Percentiles rank a stretch among this genome's conserved stretches.
phyloP scores from a whole-genome alignment of 2,888 invertebrate genomes.

The Latrodectus elegans region DNA sequence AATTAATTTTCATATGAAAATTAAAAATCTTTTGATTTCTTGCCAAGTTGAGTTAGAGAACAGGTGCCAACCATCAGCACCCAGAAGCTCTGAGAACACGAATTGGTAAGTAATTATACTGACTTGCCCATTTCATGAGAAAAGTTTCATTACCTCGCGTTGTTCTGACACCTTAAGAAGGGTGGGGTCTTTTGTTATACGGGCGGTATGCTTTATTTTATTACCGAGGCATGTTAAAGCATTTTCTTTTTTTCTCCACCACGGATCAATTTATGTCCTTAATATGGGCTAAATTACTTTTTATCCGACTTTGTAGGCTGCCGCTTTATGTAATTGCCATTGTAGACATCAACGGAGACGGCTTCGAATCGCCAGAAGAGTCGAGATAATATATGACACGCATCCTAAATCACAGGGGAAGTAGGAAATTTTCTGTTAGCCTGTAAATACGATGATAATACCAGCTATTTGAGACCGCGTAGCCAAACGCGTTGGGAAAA shows the following conservation, averaged over 20 bases:
- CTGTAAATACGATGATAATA: constrained; percentile 18
- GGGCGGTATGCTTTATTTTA: neutral
- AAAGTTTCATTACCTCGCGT: neutral
- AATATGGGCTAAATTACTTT: constrained; percentile 17
- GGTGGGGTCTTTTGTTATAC: neutral
- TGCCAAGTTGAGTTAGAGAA: too few relatives aligned
- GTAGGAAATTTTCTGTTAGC: neutral
- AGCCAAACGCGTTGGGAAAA: too few relatives aligned
- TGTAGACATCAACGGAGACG: constrained; percentile 1
- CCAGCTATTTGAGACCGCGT: neutral
- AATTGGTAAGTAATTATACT: neutral
- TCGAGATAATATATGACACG: neutral
- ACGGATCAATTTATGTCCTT: constrained; percentile 33
- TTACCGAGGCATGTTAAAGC: neutral
- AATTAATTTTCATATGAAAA: too few relatives aligned
- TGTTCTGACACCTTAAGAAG: neutral
- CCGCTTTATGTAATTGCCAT: constrained; percentile 30
- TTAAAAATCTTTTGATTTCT: too few relatives aligned
- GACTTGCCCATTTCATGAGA: neutral
- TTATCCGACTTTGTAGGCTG: neutral
- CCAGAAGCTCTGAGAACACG: neutral
- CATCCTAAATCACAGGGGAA: constrained; percentile 10
- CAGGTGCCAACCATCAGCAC: neutral
- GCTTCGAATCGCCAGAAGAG: neutral
- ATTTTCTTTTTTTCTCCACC: neutral